Base-by-base conservation (phyloP, 2,797 vertebrate species). In the Tokudaia tokunoshimensis region DNA sequence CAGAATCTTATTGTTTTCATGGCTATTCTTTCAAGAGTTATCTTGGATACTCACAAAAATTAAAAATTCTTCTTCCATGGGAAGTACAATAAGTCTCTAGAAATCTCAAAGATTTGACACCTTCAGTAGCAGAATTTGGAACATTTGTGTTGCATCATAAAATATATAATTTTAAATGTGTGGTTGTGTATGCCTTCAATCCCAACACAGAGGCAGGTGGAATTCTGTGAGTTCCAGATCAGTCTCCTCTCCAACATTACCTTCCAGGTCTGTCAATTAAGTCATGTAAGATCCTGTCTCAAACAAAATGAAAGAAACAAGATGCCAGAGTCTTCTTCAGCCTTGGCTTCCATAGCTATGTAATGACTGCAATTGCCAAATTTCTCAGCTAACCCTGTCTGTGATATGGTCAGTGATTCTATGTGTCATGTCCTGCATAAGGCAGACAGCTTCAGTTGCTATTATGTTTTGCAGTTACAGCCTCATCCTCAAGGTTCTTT, bases 1-100 rank as follows among this genome's bases (percentile, higher is more conserved):
- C 41, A 89, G 52, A 79, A 76, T 96, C n/a, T 74, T 72, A 59
- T 91, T 55, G 34, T 92, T 89, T 5, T 90, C 29, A 50, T 67
- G 5, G 31, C 4, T 84, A 10, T 50, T 74, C 44, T 63, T 94
- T 24, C 26, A 91, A 70, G 17, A 91, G 1, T 17, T 22, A 3
- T 57, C 17, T 88, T 41, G 52, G 13, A 44, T 4, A 22, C 24
- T 61, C 44, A 79, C 17, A 17, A 13, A 22, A 15, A 95, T 83
- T 84, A 31, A 88, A 94, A 84, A n/a, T 92, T 79, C 29, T 44
- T 6, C 75, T 91, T 90, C 19, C 13, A 37, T 78, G 34, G 11
- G 34, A 82, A 96, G 31, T 11, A 37, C 0, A 12, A 26, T 2
- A 26, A 83, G 2, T 65, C 22, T 55, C 59, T 55, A 92, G 37